Evolutionary conservation across 2,113 vertebrate genomes (phyloP), one percentile per base, ranked within the genome.

Genomic region (Lycocorax pyrrhopterus): DNA sequence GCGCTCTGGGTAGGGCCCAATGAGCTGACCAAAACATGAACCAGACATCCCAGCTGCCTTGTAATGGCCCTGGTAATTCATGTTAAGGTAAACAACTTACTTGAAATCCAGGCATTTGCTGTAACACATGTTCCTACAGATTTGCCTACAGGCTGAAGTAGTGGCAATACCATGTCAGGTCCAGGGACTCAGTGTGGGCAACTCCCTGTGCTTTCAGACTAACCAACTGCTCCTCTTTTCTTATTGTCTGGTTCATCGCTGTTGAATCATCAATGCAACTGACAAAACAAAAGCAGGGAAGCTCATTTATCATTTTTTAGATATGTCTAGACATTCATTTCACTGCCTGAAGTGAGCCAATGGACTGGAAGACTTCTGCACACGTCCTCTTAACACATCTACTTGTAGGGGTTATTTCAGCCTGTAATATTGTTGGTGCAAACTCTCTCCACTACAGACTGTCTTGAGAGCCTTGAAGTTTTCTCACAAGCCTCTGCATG

Each of bases 21-120:
- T 47, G 80, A 96, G 19, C 76, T 95, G 86, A 92, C 26, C 73
- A 78, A 87, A 94, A 94, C 86, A 81, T 15, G 33, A 96, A 69
- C 80, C 94, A 97, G 96, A 82, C 69, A 56, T 59, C 53, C 53
- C 80, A 89, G 80, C 53, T 92, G 83, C 47, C 85, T 84, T 87
- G 37, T 25, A 84, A 87, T 49, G 60, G 32, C 43, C 44, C 20
- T 58, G 37, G 33, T 92, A 75, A 79, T 64, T 68, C 35, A 16
- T 6, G 29, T 64, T 43, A 81, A 74, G 63, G 76, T 77, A 85
- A 90, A 86, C 2, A 4, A 22, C 68, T 89, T 84, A 21, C 37
- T 67, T 89, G 46, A 79, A 89, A 83, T 41, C 22, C 80, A 82
- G 49, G 8, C 37, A 29, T 93, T 77, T 84, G 55, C 49, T 93